Evolutionary conservation across 2,797 vertebrate genomes (phyloP).

Genomic region (Gila robusta): DNA sequence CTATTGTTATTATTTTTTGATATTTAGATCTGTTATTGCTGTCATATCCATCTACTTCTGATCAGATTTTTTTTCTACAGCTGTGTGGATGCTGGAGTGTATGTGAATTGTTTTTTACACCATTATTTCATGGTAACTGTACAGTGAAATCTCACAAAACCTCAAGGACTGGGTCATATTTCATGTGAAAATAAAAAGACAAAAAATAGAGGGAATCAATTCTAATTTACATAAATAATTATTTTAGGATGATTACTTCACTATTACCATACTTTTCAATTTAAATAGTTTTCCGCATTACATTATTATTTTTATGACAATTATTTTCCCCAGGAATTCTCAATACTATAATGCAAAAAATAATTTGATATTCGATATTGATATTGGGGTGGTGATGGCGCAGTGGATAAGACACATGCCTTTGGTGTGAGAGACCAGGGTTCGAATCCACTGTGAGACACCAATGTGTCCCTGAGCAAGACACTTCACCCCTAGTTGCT

Average conservation of each 20-base stretch:
- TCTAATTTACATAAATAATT: not conserved
- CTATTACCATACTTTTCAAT: too few species aligned
- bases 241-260: not conserved
- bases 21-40: slow-evolving; percentile 54
- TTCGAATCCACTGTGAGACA: too few species aligned
- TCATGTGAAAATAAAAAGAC: not conserved
- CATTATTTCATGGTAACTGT: slow-evolving; percentile 1
- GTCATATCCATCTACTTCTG: slow-evolving; percentile 47
- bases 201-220: not conserved
- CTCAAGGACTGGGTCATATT: not conserved
- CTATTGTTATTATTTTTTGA: slow-evolving; percentile 54
- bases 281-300: not conserved
- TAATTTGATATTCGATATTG: not conserved
- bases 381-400: too few species aligned
- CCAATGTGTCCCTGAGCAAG: too few species aligned
- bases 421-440: too few species aligned
- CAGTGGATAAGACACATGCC: too few species aligned
- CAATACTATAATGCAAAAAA: not conserved
- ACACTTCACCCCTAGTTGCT: too few species aligned
- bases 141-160: not conserved
- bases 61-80: slow-evolving; percentile 56
- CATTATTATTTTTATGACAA: not conserved
- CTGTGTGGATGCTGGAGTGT: slow-evolving; percentile 58
- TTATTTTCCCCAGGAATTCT: not conserved
- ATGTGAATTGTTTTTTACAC: slow-evolving; percentile 51